phyloP scores from a whole-genome alignment of 1,140 invertebrate genomes.

The Drosophila sp. region DNA sequence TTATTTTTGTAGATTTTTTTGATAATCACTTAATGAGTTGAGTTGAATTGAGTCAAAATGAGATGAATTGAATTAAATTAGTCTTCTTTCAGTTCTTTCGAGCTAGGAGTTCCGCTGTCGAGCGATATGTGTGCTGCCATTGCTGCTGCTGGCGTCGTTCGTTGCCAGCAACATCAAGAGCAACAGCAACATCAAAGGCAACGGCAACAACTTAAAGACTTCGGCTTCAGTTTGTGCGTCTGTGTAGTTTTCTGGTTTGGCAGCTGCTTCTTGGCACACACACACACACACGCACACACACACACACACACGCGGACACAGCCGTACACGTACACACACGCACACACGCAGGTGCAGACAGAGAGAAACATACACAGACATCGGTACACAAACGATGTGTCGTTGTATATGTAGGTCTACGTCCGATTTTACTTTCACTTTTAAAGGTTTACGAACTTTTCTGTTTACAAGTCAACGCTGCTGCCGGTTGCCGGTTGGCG shows the following conservation, averaged over 20 bases:
- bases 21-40: too few relatives aligned
- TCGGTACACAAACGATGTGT: conserved; percentile 19
- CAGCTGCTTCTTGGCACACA: conserved; percentile 76
- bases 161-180: conserved; percentile 13
- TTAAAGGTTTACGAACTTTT: conserved; percentile 85
- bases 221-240: conserved; percentile 27
- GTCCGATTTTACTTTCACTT: conserved; percentile 85
- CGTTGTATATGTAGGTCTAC: conserved; percentile 84
- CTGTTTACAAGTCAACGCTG: conserved; percentile 80
- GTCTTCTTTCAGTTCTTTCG: too few relatives aligned
- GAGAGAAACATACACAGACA: neutral
- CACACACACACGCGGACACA: conserved; percentile 6
- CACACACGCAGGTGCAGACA: conserved; percentile 5
- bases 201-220: conserved; percentile 18
- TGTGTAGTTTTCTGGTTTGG: conserved; percentile 74
- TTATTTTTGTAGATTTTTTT: too few relatives aligned
- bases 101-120: conserved; percentile 38
- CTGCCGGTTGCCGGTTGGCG: conserved; percentile 40
- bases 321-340: neutral
- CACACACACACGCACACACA: conserved; percentile 14
- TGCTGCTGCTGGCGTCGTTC: conserved; percentile 37
- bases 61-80: too few relatives aligned
- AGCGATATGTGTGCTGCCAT: neutral
- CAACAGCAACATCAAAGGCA: conserved; percentile 19
- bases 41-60: too few relatives aligned